These are phyloP conservation scores for Carassius gibelio DNA, from an alignment of 2,113 vertebrate genomes.

Conservation along the genomic window DNA sequence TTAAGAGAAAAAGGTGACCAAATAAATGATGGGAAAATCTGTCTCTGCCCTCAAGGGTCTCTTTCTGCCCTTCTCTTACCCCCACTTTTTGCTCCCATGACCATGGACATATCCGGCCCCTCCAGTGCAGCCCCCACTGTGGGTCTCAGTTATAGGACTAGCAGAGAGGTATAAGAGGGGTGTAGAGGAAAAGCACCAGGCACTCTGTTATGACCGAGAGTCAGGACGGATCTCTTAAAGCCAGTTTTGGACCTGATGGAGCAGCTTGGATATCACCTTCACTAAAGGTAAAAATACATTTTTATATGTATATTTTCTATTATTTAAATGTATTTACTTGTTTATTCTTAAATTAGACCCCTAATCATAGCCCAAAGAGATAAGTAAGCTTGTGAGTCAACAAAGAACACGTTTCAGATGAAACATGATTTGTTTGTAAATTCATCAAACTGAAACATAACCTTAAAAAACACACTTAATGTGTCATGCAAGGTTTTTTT, in stretches of 20 bases:
- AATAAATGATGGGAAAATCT: conserved; percentile 39
- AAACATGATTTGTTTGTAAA: background rate
- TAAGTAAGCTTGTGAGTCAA: background rate
- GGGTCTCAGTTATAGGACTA: conserved; percentile 31
- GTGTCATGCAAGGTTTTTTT: background rate
- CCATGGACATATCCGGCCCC: conserved; percentile 28
- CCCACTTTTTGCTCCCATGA: conserved; percentile 37
- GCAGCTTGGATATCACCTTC: background rate
- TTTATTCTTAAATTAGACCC: background rate
- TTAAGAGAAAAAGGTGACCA: conserved; percentile 27
- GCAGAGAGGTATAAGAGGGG: conserved; percentile 37
- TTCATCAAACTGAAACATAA: background rate
- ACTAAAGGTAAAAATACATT: conserved; percentile 2
- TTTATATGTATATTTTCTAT: background rate
- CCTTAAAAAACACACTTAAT: background rate
- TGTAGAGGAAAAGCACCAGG: conserved; percentile 1
- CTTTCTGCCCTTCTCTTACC: conserved; percentile 37
- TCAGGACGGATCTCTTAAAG: background rate
- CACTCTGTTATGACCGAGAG: conserved; percentile 5
- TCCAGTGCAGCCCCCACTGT: conserved; percentile 3
- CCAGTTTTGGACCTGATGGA: background rate
- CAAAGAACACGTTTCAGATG: background rate
- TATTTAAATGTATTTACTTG: background rate
- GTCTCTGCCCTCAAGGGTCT: conserved; percentile 39
- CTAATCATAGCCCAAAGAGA: background rate